A percentile compares a stretch with the other conserved stretches of the same genome.
Evolutionary conservation across 1,140 invertebrate genomes (phyloP).

Genomic region (Drosophila elegans): DNA sequence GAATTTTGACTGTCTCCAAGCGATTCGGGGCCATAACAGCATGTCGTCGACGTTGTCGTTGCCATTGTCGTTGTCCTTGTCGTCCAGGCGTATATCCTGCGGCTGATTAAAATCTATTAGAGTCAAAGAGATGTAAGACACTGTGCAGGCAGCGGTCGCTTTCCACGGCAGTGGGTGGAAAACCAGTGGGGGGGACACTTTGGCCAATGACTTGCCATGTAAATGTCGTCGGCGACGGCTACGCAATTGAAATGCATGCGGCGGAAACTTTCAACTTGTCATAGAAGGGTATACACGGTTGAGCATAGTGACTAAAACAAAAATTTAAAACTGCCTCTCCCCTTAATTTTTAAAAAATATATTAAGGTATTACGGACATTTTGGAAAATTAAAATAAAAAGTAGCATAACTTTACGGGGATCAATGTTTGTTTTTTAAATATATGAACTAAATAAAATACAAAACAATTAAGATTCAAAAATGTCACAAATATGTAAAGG

Average conservation of each 20-base stretch:
- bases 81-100: conserved; percentile 70
- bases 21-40: conserved; percentile 63
- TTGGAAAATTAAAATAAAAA: too few species aligned
- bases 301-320: conserved; percentile 21
- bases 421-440: background rate
- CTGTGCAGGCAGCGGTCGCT: conserved; percentile 30
- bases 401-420: too few species aligned
- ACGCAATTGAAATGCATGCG: conserved; percentile 79
- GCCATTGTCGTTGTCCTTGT: conserved; percentile 48
- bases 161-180: background rate
- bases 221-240: conserved; percentile 60
- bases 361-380: too few species aligned
- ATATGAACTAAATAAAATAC: too few species aligned
- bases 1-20: conserved; percentile 61
- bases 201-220: conserved; percentile 77
- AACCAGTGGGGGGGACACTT: conserved; percentile 7
- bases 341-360: too few species aligned
- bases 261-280: conserved; percentile 62
- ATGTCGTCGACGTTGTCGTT: conserved; percentile 52
- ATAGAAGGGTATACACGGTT: conserved; percentile 20
- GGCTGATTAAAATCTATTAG: conserved; percentile 84
- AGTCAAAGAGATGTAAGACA: conserved; percentile 82
- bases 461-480: too few species aligned
- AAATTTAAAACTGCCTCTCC: too few species aligned
- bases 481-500: too few species aligned